Conservation (phyloP, 2,888 invertebrate genomes). For the Rhyacophila evoluta region DNA sequence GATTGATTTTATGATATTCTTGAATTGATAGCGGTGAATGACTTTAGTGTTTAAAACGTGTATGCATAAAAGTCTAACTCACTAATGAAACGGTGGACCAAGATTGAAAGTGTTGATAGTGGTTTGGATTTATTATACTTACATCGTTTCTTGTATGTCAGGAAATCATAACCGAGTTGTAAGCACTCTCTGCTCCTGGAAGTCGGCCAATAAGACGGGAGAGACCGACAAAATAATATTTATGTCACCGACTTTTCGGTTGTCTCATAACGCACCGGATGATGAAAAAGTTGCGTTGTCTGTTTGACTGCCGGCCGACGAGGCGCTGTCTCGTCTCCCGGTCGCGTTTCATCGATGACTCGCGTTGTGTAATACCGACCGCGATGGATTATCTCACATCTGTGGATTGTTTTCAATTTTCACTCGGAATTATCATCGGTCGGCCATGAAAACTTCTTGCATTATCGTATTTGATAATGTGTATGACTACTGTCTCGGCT, state of each 20-base stretch:
- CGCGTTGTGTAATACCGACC: neutral
- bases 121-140: too few species aligned
- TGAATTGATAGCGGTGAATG: too few species aligned
- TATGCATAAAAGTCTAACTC: too few species aligned
- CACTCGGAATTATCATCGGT: neutral
- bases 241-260: constrained; percentile 3
- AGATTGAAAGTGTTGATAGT: too few species aligned
- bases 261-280: neutral
- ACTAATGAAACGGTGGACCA: too few species aligned
- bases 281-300: neutral
- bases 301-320: neutral
- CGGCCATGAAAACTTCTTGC: neutral
- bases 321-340: neutral
- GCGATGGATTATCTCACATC: neutral
- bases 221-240: neutral
- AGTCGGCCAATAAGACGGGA: neutral
- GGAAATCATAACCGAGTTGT: neutral
- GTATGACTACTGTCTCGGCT: too few species aligned
- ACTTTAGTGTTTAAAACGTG: too few species aligned
- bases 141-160: neutral
- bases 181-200: neutral
- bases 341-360: neutral
- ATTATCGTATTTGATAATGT: neutral
- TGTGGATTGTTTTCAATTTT: neutral
- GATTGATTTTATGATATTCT: too few species aligned